Percentiles rank a stretch among this genome's conserved stretches.
Evolutionary conservation across 2,113 vertebrate species (phyloP).

Genomic region (Ginglymostoma cirratum): DNA sequence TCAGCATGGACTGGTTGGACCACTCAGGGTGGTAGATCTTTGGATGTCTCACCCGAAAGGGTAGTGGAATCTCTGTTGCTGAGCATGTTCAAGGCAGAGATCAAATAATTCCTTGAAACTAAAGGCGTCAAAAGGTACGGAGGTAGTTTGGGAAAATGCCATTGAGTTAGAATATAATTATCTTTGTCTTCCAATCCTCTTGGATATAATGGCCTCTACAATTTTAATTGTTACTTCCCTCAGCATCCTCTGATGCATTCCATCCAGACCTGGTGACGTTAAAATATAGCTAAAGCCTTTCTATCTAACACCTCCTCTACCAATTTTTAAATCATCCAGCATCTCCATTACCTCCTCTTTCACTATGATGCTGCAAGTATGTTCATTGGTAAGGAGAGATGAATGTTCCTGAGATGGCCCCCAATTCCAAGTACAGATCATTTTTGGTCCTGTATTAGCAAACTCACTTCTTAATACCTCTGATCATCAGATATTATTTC

Average conservation of each 20-base stretch:
- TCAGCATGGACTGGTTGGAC: too few relatives aligned
- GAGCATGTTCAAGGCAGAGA: too few relatives aligned
- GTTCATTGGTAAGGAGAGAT: too few relatives aligned
- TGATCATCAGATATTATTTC: too few relatives aligned
- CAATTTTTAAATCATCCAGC: not conserved
- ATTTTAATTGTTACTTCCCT: not conserved
- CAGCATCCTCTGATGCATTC: not conserved
- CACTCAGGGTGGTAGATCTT: too few relatives aligned
- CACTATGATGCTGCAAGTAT: not conserved
- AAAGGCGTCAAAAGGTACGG: too few relatives aligned
- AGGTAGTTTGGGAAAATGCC: too few relatives aligned
- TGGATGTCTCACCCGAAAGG: too few relatives aligned
- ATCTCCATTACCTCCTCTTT: not conserved
- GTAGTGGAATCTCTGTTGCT: too few relatives aligned
- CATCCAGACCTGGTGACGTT: not conserved
- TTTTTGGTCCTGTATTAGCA: not conserved
- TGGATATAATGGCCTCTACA: not conserved
- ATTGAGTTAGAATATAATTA: not conserved
- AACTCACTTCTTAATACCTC: too few relatives aligned
- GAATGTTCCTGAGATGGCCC: not conserved
- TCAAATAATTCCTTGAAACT: too few relatives aligned
- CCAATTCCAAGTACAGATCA: not conserved
- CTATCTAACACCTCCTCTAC: not conserved
- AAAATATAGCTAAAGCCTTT: not conserved
- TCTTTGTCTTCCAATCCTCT: not conserved